A percentile compares a stretch with the other conserved stretches of the same genome.
These are phyloP conservation scores for Eupithecia tripunctaria DNA, from an alignment of 2,888 invertebrate genomes.

Conservation along the genomic window DNA sequence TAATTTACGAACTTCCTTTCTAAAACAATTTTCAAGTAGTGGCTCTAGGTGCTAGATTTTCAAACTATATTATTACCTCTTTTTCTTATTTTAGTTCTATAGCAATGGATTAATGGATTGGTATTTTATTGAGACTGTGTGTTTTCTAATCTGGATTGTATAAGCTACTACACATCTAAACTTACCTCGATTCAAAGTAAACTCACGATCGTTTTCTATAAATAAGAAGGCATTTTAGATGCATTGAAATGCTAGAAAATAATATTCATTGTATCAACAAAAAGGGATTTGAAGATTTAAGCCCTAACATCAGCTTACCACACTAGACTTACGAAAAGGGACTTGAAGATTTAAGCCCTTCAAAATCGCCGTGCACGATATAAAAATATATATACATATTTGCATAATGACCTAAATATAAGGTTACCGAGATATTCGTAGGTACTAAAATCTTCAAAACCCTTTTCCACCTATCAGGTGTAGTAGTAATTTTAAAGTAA, in stretches of 20 bases:
- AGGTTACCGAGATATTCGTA: too few species aligned
- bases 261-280: not conserved
- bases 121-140: conserved; percentile 25
- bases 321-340: too few species aligned
- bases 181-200: not conserved
- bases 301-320: too few species aligned
- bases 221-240: not conserved
- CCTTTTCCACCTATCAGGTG: not conserved
- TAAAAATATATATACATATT: too few species aligned
- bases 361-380: too few species aligned
- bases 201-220: not conserved
- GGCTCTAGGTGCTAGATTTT: conserved; percentile 20
- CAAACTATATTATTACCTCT: conserved; percentile 5
- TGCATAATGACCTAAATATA: too few species aligned
- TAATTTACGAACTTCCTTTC: conserved; percentile 8
- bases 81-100: conserved; percentile 27
- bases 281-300: too few species aligned
- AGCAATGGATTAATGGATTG: conserved; percentile 21
- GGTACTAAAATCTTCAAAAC: too few species aligned
- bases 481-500: not conserved
- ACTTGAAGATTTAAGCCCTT: too few species aligned
- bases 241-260: not conserved
- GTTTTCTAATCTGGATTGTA: conserved; percentile 7
- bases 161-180: not conserved
- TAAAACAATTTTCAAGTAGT: conserved; percentile 15